Conservation (phyloP, 2,797 vertebrate species). For the Aselliscus stoliczkanus region DNA sequence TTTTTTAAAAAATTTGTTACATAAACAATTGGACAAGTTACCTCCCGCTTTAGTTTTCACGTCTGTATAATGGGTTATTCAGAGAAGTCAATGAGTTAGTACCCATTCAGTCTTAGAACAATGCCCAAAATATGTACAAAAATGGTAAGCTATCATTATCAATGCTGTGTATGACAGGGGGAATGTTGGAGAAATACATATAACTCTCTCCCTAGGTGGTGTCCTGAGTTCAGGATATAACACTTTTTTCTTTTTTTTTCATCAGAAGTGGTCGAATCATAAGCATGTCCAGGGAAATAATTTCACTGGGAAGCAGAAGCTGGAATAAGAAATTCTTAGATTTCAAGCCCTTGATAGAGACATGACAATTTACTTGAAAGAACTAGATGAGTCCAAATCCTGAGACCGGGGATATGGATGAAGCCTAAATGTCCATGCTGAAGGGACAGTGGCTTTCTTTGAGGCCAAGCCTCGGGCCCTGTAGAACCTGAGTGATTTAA, state of each 20-base stretch:
- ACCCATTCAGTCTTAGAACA: background rate
- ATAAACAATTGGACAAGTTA: background rate
- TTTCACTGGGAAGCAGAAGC: background rate
- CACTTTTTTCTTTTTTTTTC: background rate
- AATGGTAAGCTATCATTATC: background rate
- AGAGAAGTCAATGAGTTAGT: background rate
- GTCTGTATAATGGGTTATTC: background rate
- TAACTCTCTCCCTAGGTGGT: background rate
- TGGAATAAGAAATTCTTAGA: background rate
- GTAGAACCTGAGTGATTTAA: conserved; percentile 24
- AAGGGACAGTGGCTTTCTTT: background rate
- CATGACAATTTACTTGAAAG: background rate
- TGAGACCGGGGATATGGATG: background rate
- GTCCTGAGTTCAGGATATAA: background rate
- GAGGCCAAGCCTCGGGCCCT: background rate
- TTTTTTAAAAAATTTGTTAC: background rate
- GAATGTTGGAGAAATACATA: background rate
- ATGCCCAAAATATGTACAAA: too few relatives aligned
- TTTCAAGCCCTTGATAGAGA: background rate
- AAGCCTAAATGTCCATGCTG: background rate
- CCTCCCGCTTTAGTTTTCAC: background rate
- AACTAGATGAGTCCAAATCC: background rate
- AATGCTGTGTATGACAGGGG: accelerated
- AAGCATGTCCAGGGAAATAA: background rate
- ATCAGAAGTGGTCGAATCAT: background rate